Evolutionary conservation across 2,888 invertebrate genomes (phyloP), one percentile per base, ranked within the genome.

Genomic region (Zhengitettix transpicula): DNA sequence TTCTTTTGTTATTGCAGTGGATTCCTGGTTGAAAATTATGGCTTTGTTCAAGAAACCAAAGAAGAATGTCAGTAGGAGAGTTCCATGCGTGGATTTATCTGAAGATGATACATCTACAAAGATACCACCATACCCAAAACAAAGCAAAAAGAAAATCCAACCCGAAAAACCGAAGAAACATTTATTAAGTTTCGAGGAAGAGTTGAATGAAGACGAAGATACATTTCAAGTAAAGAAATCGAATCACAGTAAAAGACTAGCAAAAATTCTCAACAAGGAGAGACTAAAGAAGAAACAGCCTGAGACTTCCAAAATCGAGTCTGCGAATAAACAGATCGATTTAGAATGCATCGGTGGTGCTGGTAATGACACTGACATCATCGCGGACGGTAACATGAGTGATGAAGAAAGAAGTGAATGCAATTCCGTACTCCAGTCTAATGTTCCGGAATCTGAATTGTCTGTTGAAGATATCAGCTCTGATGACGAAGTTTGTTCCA

Each of bases 151-250:
- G n/a, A n/a, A 47, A 12, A 7, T 14, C 3, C 12, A 47, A 47
- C 47, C 12, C 14, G 47, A 14, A 12, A 47, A 47, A 8, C 47
- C 12, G 14, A 47, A 47, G 2, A 12, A 12, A 8, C 12, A n/a
- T 15, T 75, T 89, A 62, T 78, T 93, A 47, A 93, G 93, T 75
- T 93, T 93, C 71, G 90, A 70, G 58, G 70, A 72, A 63, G 75
- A 75, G 65, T 66, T 83, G 65, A 85, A 87, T 68, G 84, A 84
- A 77, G 84, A 78, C 66, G 87, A 83, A 40, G 94, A 94, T 76
- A 85, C 89, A 58, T 96, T 97, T 74, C 89, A 94, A 80, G 90
- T 97, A 57, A 94, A 92, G 73, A 96, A 96, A 74, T 94, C 96
- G 10, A 91, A 90, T 10, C 89, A 94, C 70, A 94, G 94, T 74